phyloP scores from a whole-genome alignment of 2,797 vertebrate species.

The Phrynocephalus vlangalii region DNA sequence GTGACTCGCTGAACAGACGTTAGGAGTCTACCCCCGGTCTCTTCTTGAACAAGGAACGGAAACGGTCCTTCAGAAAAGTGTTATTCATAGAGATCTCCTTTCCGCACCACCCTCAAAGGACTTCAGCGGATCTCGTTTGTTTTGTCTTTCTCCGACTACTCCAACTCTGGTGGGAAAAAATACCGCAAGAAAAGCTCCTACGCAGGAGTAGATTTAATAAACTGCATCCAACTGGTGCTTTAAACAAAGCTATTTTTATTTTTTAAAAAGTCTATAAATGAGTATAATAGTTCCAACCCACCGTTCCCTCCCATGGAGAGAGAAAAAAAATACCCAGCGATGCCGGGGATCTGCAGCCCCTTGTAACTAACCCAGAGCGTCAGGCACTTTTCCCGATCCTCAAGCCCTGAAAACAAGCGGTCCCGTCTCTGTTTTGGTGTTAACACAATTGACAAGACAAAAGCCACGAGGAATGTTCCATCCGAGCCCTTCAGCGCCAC shows the following conservation, averaged over 20 bases:
- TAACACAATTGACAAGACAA: slow-evolving; percentile 68
- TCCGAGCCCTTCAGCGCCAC: slow-evolving; percentile 66
- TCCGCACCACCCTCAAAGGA: background rate
- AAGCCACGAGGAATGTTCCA: slow-evolving; percentile 67
- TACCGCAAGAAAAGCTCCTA: slow-evolving; percentile 76
- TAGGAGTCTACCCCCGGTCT: background rate
- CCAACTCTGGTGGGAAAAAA: slow-evolving; percentile 59
- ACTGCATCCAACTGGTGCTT: slow-evolving; percentile 79
- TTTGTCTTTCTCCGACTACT: slow-evolving; percentile 28
- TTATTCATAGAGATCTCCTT: slow-evolving; percentile 46
- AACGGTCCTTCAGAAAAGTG: slow-evolving; percentile 49
- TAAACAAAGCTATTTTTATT: slow-evolving; percentile 80
- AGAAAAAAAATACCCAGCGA: slow-evolving; percentile 67
- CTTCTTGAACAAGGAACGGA: background rate
- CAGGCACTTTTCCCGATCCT: slow-evolving; percentile 65
- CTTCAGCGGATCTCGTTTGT: slow-evolving; percentile 1
- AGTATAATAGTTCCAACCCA: slow-evolving; percentile 72
- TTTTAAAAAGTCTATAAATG: slow-evolving; percentile 74
- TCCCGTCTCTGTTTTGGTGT: slow-evolving; percentile 74
- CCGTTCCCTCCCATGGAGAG: slow-evolving; percentile 67
- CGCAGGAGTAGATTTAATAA: slow-evolving; percentile 78
- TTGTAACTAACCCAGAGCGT: slow-evolving; percentile 65
- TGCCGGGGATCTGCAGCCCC: slow-evolving; percentile 69
- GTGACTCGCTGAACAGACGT: background rate
- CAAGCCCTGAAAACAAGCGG: slow-evolving; percentile 73